Evolutionary conservation across 2,797 vertebrate genomes (phyloP).

Genomic region (Todus mexicanus): DNA sequence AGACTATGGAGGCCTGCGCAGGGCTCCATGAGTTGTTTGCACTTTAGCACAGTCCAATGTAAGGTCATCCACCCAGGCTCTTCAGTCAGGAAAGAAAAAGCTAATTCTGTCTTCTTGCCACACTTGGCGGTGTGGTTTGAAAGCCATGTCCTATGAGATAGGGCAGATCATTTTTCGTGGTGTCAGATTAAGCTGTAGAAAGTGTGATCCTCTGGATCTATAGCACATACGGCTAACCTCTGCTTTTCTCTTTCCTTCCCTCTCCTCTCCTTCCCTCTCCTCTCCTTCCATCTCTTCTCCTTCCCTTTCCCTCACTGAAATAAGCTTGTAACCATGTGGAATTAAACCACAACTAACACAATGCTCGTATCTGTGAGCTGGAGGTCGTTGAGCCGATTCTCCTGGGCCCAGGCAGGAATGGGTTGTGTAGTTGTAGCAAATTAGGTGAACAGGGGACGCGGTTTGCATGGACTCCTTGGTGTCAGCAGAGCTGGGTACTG

Average conservation of each 20-base stretch:
- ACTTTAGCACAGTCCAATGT: no score
- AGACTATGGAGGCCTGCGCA: no score
- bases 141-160: neutral
- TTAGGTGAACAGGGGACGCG: accelerated
- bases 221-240: neutral
- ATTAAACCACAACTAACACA: neutral
- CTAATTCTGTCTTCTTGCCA: no score
- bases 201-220: neutral
- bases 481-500: neutral
- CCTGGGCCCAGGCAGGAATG: neutral
- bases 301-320: neutral
- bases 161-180: neutral
- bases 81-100: no score
- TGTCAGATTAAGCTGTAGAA: neutral
- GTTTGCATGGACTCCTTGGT: neutral
- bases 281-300: no score
- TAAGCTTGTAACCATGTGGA: neutral
- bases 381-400: neutral
- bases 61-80: no score
- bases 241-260: neutral
- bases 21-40: no score
- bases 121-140: neutral
- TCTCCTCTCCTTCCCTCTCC: neutral
- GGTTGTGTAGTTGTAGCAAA: neutral
- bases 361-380: neutral